A percentile compares a stretch with the other conserved stretches of the same genome.
Conservation (phyloP, 2,888 invertebrate species). For the Ochlodes sylvanus region DNA sequence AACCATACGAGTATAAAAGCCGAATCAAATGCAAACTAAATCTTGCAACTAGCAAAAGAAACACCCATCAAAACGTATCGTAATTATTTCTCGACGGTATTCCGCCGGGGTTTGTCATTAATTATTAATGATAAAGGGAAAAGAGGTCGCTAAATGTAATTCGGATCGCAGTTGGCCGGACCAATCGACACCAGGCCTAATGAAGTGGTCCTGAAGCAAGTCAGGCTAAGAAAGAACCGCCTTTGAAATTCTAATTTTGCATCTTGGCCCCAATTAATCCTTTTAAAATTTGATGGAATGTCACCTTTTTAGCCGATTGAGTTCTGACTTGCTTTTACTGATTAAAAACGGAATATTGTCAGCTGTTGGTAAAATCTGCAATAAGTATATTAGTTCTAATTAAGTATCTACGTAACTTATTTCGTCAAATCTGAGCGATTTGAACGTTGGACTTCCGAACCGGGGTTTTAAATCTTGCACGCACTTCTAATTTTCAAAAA, state of each 20-base stretch:
- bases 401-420: no score
- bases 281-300: conserved; percentile 43
- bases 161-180: conserved; percentile 42
- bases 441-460: no score
- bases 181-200: conserved; percentile 71
- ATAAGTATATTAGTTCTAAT: no score
- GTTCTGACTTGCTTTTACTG: not conserved
- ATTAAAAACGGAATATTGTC: not conserved
- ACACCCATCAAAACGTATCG: conserved; percentile 46
- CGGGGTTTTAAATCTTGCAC: no score
- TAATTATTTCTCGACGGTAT: conserved; percentile 50
- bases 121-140: conserved; percentile 68
- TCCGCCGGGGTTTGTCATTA: conserved; percentile 54
- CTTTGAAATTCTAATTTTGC: conserved; percentile 55
- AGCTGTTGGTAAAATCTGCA: not conserved
- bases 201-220: conserved; percentile 61
- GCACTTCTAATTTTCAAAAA: no score
- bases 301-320: conserved; percentile 35
- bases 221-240: conserved; percentile 48
- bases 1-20: not conserved
- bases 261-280: conserved; percentile 43
- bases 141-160: conserved; percentile 50
- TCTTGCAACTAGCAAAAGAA: not conserved
- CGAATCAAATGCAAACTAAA: not conserved
- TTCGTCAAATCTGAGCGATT: no score